phyloP scores from a whole-genome alignment of 2,113 vertebrate genomes.

The Numida meleagris region DNA sequence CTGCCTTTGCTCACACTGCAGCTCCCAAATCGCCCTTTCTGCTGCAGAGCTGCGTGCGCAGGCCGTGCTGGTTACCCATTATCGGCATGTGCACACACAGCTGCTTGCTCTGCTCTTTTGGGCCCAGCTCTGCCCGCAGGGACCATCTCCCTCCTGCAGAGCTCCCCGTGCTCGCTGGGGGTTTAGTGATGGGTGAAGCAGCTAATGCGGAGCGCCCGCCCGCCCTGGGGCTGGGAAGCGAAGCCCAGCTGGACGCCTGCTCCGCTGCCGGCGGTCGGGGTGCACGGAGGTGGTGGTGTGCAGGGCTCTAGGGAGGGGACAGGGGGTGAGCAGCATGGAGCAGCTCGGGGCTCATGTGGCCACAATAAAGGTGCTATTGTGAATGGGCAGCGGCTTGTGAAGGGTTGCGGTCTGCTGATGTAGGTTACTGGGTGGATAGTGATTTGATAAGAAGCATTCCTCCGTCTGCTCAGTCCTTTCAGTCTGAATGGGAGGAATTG shows the following conservation, averaged over 20 bases:
- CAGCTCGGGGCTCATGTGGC: background rate
- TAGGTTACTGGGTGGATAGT: background rate
- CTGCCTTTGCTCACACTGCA: background rate
- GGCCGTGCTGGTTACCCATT: fast-evolving
- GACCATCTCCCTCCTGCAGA: background rate
- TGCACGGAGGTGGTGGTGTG: too few species aligned
- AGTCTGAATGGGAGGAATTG: background rate
- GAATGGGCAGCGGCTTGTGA: conserved; percentile 2
- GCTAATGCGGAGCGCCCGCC: background rate
- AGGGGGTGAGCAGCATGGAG: background rate
- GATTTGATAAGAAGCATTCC: background rate
- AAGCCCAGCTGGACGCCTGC: background rate
- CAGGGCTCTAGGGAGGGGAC: background rate
- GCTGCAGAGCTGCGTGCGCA: background rate
- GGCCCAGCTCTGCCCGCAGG: fast-evolving
- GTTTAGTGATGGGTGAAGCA: background rate
- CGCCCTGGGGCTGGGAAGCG: background rate
- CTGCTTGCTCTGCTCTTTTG: background rate
- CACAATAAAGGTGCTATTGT: conserved; percentile 1
- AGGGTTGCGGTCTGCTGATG: background rate
- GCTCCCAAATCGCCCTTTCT: background rate
- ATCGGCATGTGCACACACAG: background rate
- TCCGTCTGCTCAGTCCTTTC: background rate
- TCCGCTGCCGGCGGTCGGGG: fast-evolving
- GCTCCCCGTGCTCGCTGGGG: background rate